Evolutionary conservation across 2,113 vertebrate genomes (phyloP).

Genomic region (Chlorocebus sabaeus): DNA sequence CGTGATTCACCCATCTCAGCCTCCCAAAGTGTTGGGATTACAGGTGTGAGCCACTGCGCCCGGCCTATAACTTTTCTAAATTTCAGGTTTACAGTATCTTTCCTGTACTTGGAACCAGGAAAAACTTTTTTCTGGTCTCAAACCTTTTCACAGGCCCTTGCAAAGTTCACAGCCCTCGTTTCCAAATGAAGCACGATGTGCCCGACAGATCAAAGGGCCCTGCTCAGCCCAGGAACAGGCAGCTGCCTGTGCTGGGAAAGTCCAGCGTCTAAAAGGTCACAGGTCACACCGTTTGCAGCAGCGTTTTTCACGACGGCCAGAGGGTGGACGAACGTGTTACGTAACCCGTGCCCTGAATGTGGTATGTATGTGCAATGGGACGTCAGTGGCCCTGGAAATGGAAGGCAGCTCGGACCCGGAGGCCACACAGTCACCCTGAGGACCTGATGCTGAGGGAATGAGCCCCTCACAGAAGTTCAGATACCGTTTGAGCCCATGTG

Average conservation of each 20-base stretch:
- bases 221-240: background rate
- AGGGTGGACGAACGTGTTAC: rapidly evolving
- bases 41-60: background rate
- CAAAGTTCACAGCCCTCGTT: background rate
- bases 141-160: background rate
- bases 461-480: too few relatives aligned
- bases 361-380: background rate
- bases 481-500: rapidly evolving
- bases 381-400: too few relatives aligned
- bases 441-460: background rate
- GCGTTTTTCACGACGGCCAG: background rate
- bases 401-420: too few relatives aligned
- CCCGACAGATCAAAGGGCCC: background rate
- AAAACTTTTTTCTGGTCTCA: background rate
- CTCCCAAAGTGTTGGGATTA: too few relatives aligned
- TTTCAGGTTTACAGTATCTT: background rate
- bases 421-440: background rate
- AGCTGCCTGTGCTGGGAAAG: rapidly evolving
- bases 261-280: background rate
- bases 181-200: rapidly evolving
- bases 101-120: background rate
- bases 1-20: too few relatives aligned
- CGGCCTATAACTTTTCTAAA: background rate
- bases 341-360: background rate
- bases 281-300: rapidly evolving